phyloP scores from a whole-genome alignment of 2,797 vertebrate species.

The Manis javanica region DNA sequence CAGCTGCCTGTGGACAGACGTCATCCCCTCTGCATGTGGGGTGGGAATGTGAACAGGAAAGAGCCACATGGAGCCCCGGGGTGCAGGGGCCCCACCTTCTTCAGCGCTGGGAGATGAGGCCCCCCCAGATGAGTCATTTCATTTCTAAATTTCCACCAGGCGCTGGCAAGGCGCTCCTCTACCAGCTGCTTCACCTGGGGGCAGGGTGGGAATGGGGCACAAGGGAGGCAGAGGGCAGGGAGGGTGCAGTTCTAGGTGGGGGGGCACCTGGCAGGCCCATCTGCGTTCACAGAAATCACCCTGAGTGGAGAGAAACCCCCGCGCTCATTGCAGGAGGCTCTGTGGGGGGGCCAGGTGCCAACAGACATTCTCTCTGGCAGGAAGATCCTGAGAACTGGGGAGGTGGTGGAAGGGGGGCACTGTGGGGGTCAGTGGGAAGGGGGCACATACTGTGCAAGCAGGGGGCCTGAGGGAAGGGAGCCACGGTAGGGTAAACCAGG shows the following conservation, averaged over 20 bases:
- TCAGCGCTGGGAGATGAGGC: not conserved
- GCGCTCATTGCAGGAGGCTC: not conserved
- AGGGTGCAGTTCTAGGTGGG: too few species aligned
- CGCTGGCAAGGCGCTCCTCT: not conserved
- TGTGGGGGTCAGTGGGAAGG: not conserved
- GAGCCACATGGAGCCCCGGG: too few species aligned
- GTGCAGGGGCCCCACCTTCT: accelerated
- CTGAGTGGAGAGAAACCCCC: accelerated
- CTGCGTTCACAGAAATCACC: not conserved
- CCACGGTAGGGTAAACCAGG: not conserved
- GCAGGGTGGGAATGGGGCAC: not conserved
- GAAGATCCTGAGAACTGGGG: not conserved
- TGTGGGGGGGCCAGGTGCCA: not conserved
- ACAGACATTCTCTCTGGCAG: not conserved
- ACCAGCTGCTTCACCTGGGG: not conserved
- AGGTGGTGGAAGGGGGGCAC: not conserved
- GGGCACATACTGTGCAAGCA: accelerated
- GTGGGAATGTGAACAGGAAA: not conserved
- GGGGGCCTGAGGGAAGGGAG: not conserved
- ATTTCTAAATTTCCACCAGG: not conserved
- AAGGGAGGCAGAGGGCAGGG: not conserved
- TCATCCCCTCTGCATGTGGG: accelerated
- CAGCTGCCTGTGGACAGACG: accelerated
- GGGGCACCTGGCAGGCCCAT: not conserved
- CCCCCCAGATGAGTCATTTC: not conserved